Base-by-base conservation (phyloP, 2,888 invertebrate genomes). In the Tipula vernalis region DNA sequence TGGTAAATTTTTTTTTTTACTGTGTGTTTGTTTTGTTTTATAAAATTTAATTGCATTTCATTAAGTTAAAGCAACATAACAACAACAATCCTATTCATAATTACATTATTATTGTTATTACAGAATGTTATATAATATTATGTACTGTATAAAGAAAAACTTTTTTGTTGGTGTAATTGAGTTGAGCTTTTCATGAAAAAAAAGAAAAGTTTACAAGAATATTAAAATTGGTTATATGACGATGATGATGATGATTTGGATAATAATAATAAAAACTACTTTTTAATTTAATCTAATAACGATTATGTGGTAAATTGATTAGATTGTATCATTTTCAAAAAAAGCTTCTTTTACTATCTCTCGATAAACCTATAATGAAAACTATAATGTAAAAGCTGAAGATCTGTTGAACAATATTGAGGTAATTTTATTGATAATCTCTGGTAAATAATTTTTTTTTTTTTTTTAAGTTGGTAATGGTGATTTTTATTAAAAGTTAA, bases 31-130 rank as follows among this genome's bases (percentile, higher is more conserved):
- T 71, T 71, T 28, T 28, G 28, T 71, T 71, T 71, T 71, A 71
- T 71, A 71, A 71, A 71, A 71, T 71, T 71, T 71, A 71, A 71
- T 71, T 71, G 71, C 71, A 71, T 71, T 71, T 71, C 71, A 71
- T 71, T 71, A 71, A 18, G 10, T 8, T 71, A 71, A n/a, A 71
- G 71, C 71, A 51, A 18, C 28, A 71, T 28, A 71, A 57, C 18
- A 57, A 12, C 71, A 71, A 28, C 71, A 71, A 71, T 71, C 28
- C 28, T n/a, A 28, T 71, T 5, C 28, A 10, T 71, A 71, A 71
- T 71, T 71, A 71, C 71, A 71, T 71, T 71, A 71, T 71, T 71
- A 71, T 71, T 71, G 71, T 71, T 71, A 51, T 51, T 51, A 51
- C 8, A 51, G 1, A 28, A 28, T 51, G 15, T 15, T 51, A 15